Evolutionary conservation across 2,888 invertebrate genomes (phyloP).

Genomic region (Agriotes lineatus): DNA sequence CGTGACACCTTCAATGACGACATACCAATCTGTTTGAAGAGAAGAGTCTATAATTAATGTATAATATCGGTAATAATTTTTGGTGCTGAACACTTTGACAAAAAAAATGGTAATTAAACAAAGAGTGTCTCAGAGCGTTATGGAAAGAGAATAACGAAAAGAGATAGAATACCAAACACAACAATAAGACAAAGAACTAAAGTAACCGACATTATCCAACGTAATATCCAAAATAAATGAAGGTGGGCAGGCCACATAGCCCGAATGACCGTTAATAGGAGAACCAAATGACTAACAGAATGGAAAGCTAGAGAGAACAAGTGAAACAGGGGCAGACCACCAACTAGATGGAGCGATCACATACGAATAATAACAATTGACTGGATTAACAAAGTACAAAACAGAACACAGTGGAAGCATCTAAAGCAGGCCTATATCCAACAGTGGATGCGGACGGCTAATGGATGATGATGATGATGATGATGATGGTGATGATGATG

Average conservation of each 20-base stretch:
- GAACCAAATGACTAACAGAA: background rate
- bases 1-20: slow-evolving; percentile 2
- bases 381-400: background rate
- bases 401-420: too few species aligned
- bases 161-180: background rate
- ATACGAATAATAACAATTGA: too few species aligned
- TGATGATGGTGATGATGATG: too few species aligned
- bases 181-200: too few species aligned
- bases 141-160: background rate
- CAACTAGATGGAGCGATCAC: too few species aligned
- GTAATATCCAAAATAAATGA: too few species aligned
- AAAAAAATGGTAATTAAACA: background rate
- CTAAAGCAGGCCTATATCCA: too few species aligned
- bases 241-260: too few species aligned
- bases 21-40: slow-evolving; percentile 9
- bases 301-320: background rate
- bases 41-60: background rate
- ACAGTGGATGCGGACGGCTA: too few species aligned
- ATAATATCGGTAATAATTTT: background rate
- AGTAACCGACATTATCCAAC: background rate
- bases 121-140: slow-evolving; percentile 2
- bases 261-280: background rate
- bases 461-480: too few species aligned
- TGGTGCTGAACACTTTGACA: background rate
- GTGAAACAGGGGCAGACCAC: slow-evolving; percentile 1